These are phyloP conservation scores for Chondrilla cf. caribensis DNA, from an alignment of 37 sponge, comb jelly and placozoan genomes.

Conservation along the genomic window DNA sequence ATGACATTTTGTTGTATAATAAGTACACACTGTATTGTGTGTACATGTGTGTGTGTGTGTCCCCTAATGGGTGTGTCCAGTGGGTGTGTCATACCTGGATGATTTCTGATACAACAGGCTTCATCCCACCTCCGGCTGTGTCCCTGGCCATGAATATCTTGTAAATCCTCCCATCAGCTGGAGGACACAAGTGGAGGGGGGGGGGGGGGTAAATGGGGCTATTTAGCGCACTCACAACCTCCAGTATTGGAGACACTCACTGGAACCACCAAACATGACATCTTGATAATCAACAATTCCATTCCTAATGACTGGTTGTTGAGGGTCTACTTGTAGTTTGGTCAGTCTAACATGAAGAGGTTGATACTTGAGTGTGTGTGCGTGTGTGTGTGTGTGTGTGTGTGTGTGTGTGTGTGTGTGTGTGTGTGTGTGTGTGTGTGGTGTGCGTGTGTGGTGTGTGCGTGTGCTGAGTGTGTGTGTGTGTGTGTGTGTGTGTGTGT, in stretches of 20 bases:
- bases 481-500: not conserved
- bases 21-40: too few species aligned
- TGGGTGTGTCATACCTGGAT: not conserved
- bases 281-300: not conserved
- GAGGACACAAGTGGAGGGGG: not conserved
- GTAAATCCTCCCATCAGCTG: not conserved
- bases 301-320: not conserved
- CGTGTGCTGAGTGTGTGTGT: not conserved
- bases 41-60: too few species aligned
- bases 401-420: not conserved
- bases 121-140: too few species aligned
- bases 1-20: too few species aligned
- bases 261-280: not conserved
- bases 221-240: too few species aligned
- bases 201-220: not conserved
- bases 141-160: not conserved
- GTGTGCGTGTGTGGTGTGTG: not conserved
- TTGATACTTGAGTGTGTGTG: not conserved
- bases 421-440: not conserved
- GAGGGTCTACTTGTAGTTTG: constrained; percentile 4
- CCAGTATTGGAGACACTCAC: not conserved
- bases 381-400: constrained; percentile 5
- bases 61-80: not conserved
- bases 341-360: not conserved
- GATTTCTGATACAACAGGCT: not conserved